phyloP scores from a whole-genome alignment of 1,140 invertebrate genomes.

The Microplitis mediator region DNA sequence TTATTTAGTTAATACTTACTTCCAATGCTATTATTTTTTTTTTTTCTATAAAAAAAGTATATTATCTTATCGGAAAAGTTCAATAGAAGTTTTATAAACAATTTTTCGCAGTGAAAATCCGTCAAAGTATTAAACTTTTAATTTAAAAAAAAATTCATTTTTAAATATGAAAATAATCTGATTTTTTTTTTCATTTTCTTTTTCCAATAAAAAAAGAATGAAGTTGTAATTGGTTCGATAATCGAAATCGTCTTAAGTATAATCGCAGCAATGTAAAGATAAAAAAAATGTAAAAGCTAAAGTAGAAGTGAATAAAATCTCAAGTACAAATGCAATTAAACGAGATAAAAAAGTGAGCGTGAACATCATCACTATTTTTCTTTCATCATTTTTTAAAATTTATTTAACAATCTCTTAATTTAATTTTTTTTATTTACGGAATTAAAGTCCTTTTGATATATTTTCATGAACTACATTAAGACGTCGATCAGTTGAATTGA shows the following conservation, averaged over 20 bases:
- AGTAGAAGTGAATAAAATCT: neutral
- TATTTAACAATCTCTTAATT: neutral
- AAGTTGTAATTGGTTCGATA: neutral
- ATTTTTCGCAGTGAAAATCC: too few species aligned
- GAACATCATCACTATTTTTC: neutral
- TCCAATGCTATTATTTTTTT: too few species aligned
- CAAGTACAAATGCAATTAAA: neutral
- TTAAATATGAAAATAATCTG: too few species aligned
- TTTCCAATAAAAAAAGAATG: too few species aligned
- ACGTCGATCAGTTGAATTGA: neutral
- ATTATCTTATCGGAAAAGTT: too few species aligned
- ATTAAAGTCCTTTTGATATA: neutral
- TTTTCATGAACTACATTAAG: neutral
- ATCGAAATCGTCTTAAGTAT: neutral
- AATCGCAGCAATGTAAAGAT: neutral
- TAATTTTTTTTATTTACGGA: neutral
- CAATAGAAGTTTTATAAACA: too few species aligned
- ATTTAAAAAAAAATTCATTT: too few species aligned
- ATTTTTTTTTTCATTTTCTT: too few species aligned
- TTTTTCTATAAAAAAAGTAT: too few species aligned
- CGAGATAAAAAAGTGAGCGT: neutral
- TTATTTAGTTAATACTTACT: too few species aligned
- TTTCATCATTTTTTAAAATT: neutral
- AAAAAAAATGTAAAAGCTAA: neutral
- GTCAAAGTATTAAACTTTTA: too few species aligned